Base-by-base conservation (phyloP, 2,113 vertebrate species). In the Nannospalax galili region DNA sequence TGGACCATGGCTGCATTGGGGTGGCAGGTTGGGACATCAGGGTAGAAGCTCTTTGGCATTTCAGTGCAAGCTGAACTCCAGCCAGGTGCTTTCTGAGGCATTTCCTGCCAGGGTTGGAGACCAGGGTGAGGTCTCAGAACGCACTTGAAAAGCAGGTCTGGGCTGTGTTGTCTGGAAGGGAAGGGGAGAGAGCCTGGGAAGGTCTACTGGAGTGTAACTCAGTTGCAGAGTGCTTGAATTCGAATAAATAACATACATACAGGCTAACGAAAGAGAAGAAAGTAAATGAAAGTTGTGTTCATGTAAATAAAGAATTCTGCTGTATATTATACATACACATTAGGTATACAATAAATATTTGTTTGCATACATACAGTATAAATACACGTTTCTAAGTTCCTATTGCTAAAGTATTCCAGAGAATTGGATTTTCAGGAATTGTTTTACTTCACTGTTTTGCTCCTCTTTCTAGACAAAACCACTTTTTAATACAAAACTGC, bases 401-500 rank as follows among this genome's bases (percentile, higher is more conserved):
- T 85, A 70, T 88, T 77, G 48, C 45, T 93, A 74, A 88, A 73
- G 32, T 81, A 93, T 84, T 90, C 92, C 65, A 84, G 74, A 75
- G 42, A 84, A 77, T 95, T 52, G 88, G 30, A 84, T 84, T 95
- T 92, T 48, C 8, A 94, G 12, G 90, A 42, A 73, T 72, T 94
- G 65, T 85, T 77, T 84, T 82, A 88, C 90, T 11, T 90, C 16
- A 56, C 20, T 81, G 2, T 84, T 89, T 91, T 69, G 11, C 6
- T 92, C 4, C 20, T 67, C 35, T 88, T 84, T 88, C 73, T 40
- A 94, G 30, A 78, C 9, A 88, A 52, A 52, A 52, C 48, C 11
- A 52, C 48, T 52, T 52, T 52, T 73, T 70, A 89, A 70, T 91
- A 92, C 37, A 87, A 92, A 95, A 81, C 84, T 86, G 70, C 15